A percentile compares a stretch with the other conserved stretches of the same genome.
Conservation (phyloP, 2,797 vertebrate species). For the Pteropus rufus region DNA sequence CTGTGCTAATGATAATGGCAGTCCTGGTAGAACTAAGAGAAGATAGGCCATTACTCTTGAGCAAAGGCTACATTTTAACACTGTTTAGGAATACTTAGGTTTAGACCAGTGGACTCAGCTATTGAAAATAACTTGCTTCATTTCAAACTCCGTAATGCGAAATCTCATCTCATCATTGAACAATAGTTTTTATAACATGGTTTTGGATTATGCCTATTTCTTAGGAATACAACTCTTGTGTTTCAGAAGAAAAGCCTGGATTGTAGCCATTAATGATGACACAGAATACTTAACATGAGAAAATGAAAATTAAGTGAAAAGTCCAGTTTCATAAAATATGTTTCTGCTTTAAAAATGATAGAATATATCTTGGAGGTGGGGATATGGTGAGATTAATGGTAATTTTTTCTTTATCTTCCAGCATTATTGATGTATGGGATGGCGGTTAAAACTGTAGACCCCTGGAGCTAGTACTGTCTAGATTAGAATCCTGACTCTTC, state of each 20-base stretch:
- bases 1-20: background rate
- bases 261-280: background rate
- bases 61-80: background rate
- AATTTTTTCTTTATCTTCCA: background rate
- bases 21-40: background rate
- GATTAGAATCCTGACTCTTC: background rate
- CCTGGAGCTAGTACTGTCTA: background rate
- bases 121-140: background rate
- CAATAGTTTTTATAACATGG: background rate
- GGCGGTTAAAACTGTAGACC: background rate
- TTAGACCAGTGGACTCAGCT: background rate
- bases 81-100: background rate
- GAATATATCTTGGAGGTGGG: background rate
- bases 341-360: background rate
- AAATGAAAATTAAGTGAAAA: slow-evolving; percentile 18
- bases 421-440: background rate
- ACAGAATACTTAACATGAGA: background rate
- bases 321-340: background rate
- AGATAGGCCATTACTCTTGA: slow-evolving; percentile 11
- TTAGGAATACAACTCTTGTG: background rate
- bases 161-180: background rate
- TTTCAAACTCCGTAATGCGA: background rate
- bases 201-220: background rate
- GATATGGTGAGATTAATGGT: background rate
- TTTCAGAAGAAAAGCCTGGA: slow-evolving; percentile 18